Conservation (phyloP, 2,888 invertebrate genomes). For the Campoplex capitator region DNA sequence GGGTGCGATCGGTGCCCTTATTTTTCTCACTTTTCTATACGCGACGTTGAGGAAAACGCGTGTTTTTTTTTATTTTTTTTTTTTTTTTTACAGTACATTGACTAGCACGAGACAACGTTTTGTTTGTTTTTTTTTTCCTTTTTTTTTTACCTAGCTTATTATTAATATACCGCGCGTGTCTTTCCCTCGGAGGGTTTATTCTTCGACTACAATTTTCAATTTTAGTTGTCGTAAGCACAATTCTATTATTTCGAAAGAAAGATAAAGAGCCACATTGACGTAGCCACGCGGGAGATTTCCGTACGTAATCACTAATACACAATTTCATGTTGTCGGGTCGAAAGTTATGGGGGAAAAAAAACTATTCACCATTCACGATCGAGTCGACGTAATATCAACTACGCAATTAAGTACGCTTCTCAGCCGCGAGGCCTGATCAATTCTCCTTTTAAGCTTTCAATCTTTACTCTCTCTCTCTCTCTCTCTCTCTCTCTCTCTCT, state of each 20-base stretch:
- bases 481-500: slow-evolving; percentile 16
- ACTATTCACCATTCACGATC: slow-evolving; percentile 7
- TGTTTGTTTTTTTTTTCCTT: slow-evolving; percentile 33
- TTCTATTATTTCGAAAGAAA: not conserved
- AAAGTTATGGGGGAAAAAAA: slow-evolving; percentile 38
- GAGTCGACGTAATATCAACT: slow-evolving; percentile 66
- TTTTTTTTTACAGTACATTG: slow-evolving; percentile 56
- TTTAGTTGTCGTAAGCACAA: not conserved
- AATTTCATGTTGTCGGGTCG: slow-evolving; percentile 22
- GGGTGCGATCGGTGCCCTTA: slow-evolving; percentile 37
- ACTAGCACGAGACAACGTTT: slow-evolving; percentile 66
- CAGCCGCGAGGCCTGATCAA: slow-evolving; percentile 58
- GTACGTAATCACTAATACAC: slow-evolving; percentile 26
- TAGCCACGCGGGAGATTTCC: slow-evolving; percentile 4
- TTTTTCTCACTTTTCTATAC: slow-evolving; percentile 58
- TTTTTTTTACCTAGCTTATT: slow-evolving; percentile 51
- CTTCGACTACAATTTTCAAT: not conserved
- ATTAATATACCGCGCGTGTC: slow-evolving; percentile 53
- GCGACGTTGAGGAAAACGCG: slow-evolving; percentile 62
- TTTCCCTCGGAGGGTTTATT: slow-evolving; percentile 37
- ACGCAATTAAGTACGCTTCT: slow-evolving; percentile 68
- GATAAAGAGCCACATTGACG: slow-evolving; percentile 9
- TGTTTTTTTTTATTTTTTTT: slow-evolving; percentile 17
- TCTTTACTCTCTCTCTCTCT: not conserved
- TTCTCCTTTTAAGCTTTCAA: slow-evolving; percentile 30